Base-by-base conservation (phyloP, 92 coral and sea anemone genomes). In the Phenganax stokvisi region DNA sequence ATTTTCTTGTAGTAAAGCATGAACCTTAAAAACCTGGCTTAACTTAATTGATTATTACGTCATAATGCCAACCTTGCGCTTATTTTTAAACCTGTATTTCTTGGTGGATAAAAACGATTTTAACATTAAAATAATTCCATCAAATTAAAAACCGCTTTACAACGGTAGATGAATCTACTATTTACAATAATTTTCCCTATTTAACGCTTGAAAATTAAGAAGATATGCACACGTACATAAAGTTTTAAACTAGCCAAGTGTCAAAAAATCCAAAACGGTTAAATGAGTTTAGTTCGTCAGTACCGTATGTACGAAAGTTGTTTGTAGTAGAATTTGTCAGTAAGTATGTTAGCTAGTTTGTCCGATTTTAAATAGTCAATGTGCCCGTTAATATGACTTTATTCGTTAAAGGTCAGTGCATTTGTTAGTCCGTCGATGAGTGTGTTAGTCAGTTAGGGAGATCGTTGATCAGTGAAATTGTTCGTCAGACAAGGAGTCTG, bases 111-210 rank as follows among this genome's bases (percentile, higher is more conserved):
- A 9, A 66, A 66, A 61, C 4, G 44, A 66, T 66, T 25, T 12
- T 27, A 20, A 66, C 72, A 66, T 66, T 29, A 27, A 37, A 37
- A 3, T 2, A 66, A 66, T 66, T 66, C 72, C 31, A 66, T 20
- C 72, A 66, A 66, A 66, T 66, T 66, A 66, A 5, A 66, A 66
- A 25, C 25, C 47, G 51, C 25, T 66, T 66, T 66, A 66, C 72
- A 66, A 66, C 25, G 31, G 72, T 66, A 66, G 25, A 66, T 66
- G 31, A 66, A 66, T 66, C 72, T 66, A 66, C 12, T 66, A 27
- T 66, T 27, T 66, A 27, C 51, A 29, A 66, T 66, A 66, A 66
- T 27, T 0, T 66, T 27, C 6, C 72, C 25, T 13, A 37, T 37
- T 37, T 3, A 15, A 66, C 8, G 51, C 25, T 29, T 66, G 72